Conservation (phyloP, 2,113 vertebrate genomes). For the Chiloscyllium plagiosum region DNA sequence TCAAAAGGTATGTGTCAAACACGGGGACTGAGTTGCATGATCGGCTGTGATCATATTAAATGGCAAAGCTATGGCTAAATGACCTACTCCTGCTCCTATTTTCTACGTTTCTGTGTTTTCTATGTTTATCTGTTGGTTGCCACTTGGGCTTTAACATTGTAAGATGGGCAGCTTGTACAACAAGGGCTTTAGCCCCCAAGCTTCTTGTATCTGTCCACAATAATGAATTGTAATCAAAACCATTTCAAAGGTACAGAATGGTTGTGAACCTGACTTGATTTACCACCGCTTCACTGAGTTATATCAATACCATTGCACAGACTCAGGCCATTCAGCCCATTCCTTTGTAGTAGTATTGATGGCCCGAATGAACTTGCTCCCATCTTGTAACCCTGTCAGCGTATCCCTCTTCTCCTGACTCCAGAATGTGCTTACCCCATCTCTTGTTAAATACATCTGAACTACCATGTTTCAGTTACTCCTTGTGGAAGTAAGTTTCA, state of each 20-base stretch:
- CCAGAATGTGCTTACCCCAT: neutral
- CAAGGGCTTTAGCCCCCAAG: neutral
- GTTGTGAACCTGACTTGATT: neutral
- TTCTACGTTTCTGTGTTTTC: too few relatives aligned
- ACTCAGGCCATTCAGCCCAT: neutral
- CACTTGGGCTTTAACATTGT: neutral
- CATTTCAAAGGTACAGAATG: neutral
- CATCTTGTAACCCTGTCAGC: neutral
- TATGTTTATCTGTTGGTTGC: neutral
- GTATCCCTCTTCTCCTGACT: neutral
- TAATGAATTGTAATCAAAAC: neutral
- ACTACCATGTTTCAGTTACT: neutral
- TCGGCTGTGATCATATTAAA: too few relatives aligned
- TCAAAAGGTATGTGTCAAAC: too few relatives aligned
- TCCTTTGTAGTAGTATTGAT: neutral
- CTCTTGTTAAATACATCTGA: neutral
- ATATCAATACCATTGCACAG: neutral
- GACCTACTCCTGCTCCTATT: too few relatives aligned
- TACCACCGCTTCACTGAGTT: neutral
- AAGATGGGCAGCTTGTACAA: neutral
- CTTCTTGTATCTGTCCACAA: neutral
- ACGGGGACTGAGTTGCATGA: too few relatives aligned
- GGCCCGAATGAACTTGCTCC: neutral
- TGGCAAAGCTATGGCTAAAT: too few relatives aligned
- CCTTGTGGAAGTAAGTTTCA: neutral